Base-by-base conservation (phyloP, 2,113 vertebrate species). In the Montifringilla adamsi region DNA sequence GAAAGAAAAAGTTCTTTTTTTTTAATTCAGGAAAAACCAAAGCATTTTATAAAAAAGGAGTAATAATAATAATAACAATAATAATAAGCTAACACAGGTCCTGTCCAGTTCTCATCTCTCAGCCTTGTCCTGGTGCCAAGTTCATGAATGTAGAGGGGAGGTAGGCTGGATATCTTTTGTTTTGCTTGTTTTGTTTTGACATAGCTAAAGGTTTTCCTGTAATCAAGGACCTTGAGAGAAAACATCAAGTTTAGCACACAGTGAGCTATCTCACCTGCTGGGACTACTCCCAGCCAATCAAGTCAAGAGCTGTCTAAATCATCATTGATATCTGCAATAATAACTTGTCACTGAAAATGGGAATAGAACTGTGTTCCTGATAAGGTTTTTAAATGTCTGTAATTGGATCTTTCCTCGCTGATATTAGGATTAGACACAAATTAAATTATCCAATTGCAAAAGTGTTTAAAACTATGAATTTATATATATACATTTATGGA, bases 121-220 rank as follows among this genome's bases (percentile, higher is more conserved):
- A 31, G 73, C 55, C 37, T 72, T 80, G 77, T 90, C 46, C 50
- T 3, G 0, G 27, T 60, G 82, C 77, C 78, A 95, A 87, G 85
- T 73, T 91, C 63, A 87, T 12, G 24, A 84, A 59, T 9, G 5
- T 28, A 27, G 53, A 66, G 63, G 77, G 73, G 64, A 80, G 78
- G 46, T 66, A 74, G 44, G 79, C 41, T 87, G 74, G 22, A 35
- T 46, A 58, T 58, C 82, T 94, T 78, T 91, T 86, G 39, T 82
- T 58, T 58, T 72, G 69, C 50, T 62, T 56, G 70, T 66, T 88
- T 94, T 86, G 91, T 72, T 94, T 91, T 91, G 84, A 89, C 81
- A 84, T 27, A 55, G 53, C 53, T 72, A 33, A 89, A 94, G 53
- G 47, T 84, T 84, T 72, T 55, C 50, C 30, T 55, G 50, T 43